Evolutionary conservation across 2,113 vertebrate species (phyloP).

Genomic region (Periophthalmodon schlosseri): DNA sequence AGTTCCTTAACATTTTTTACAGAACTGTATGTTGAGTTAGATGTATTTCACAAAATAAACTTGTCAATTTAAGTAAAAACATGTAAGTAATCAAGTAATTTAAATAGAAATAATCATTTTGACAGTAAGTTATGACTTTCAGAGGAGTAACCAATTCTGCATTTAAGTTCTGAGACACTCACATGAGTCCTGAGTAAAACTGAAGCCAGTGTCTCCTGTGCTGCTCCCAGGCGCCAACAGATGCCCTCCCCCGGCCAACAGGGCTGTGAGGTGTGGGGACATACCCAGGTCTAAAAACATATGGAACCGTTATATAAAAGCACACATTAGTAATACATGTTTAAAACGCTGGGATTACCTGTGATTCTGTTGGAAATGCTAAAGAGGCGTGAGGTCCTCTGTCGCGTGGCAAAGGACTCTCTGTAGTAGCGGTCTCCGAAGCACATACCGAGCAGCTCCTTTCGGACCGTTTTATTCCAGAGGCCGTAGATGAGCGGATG

Average conservation of each 20-base stretch:
- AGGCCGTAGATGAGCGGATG: slow-evolving; percentile 96
- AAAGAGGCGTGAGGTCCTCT: slow-evolving; percentile 89
- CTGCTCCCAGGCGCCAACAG: slow-evolving; percentile 90
- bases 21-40: no score
- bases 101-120: no score
- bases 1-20: neutral
- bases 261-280: slow-evolving; percentile 95
- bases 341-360: slow-evolving; percentile 73
- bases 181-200: slow-evolving; percentile 98
- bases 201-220: slow-evolving; percentile 95
- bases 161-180: slow-evolving; percentile 26
- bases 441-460: slow-evolving; percentile 95
- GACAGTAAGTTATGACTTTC: no score
- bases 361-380: slow-evolving; percentile 98
- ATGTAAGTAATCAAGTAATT: no score
- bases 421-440: slow-evolving; percentile 94
- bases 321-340: neutral
- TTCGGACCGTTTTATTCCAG: slow-evolving; percentile 98
- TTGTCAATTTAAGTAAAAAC: no score
- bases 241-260: slow-evolving; percentile 88
- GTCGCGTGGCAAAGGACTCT: slow-evolving; percentile 89
- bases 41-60: no score
- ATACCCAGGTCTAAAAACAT: slow-evolving; percentile 87
- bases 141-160: neutral
- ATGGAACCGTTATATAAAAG: neutral